These are phyloP conservation scores for Numenius arquata DNA, from an alignment of 2,113 vertebrate species.

Conservation along the genomic window DNA sequence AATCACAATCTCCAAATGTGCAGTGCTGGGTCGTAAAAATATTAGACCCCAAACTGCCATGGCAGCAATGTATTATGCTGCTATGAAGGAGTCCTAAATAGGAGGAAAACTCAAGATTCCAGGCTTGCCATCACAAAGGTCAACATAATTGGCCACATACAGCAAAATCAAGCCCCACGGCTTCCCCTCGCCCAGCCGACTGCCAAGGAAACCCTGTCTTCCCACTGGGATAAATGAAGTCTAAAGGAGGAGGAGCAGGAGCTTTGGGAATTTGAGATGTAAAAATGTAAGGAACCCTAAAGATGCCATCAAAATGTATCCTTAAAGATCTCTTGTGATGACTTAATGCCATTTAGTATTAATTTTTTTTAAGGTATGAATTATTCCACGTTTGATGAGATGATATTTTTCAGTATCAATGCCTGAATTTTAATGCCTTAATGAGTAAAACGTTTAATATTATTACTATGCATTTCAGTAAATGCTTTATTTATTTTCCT, in stretches of 20 bases:
- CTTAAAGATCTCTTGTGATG: constrained; percentile 56
- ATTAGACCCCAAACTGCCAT: constrained; percentile 76
- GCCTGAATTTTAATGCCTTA: not conserved
- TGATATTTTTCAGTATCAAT: not conserved
- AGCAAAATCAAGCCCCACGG: constrained; percentile 76
- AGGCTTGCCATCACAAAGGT: constrained; percentile 79
- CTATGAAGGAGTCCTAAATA: constrained; percentile 72
- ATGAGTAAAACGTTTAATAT: not conserved
- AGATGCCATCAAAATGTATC: constrained; percentile 65
- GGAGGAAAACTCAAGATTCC: constrained; percentile 73
- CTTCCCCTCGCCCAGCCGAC: constrained; percentile 63
- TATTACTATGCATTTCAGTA: not conserved
- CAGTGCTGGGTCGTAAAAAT: constrained; percentile 76
- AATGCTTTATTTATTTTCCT: not conserved
- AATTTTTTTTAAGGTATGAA: constrained; percentile 1
- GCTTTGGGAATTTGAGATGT: constrained; percentile 69
- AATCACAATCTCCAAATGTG: constrained; percentile 83
- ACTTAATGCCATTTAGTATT: not conserved
- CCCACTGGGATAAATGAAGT: constrained; percentile 77
- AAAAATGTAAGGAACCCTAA: constrained; percentile 69
- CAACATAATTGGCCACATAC: constrained; percentile 83
- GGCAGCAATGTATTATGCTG: constrained; percentile 62
- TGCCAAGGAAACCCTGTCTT: constrained; percentile 69
- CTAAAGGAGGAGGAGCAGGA: constrained; percentile 70
- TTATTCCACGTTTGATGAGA: constrained; percentile 21